Conservation (phyloP, 2,888 invertebrate genomes). For the Caenorhabditis sp. region DNA sequence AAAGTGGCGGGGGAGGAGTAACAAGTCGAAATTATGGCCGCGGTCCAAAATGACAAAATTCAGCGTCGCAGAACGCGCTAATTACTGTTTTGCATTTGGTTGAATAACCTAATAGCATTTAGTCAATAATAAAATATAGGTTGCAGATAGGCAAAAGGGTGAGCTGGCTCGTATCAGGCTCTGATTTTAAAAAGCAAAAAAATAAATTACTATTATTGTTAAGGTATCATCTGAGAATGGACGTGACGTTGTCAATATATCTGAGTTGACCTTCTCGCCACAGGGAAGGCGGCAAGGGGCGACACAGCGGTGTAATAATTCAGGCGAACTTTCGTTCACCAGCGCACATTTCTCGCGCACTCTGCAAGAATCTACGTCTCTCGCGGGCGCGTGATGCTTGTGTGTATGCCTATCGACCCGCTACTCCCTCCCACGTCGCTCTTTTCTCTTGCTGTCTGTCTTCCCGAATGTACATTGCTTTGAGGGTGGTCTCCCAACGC, state of each 20-base stretch:
- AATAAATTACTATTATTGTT: too few relatives aligned
- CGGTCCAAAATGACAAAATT: background rate
- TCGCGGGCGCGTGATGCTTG: slow-evolving; percentile 41
- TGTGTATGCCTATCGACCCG: slow-evolving; percentile 45
- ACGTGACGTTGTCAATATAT: background rate
- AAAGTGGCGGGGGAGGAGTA: background rate
- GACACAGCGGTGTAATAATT: slow-evolving; percentile 49
- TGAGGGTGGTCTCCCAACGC: slow-evolving; percentile 14
- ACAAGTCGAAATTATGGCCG: background rate
- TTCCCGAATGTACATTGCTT: slow-evolving; percentile 26
- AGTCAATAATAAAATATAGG: too few relatives aligned
- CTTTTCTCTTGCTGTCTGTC: slow-evolving; percentile 6
- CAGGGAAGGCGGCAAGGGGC: background rate
- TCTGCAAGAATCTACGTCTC: slow-evolving; percentile 28
- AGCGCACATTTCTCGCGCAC: slow-evolving; percentile 39
- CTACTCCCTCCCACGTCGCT: slow-evolving; percentile 18
- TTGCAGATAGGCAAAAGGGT: too few relatives aligned
- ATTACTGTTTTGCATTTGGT: background rate
- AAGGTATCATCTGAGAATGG: background rate
- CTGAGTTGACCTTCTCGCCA: background rate
- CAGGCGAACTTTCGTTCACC: slow-evolving; percentile 49
- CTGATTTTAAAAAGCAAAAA: too few relatives aligned
- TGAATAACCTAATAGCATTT: background rate
- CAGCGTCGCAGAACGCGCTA: background rate
- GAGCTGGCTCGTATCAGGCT: too few relatives aligned